A percentile compares a stretch with the other conserved stretches of the same genome.
These are phyloP conservation scores for Chelonoidis abingdonii DNA, from an alignment of 2,113 vertebrate species.

Conservation along the genomic window DNA sequence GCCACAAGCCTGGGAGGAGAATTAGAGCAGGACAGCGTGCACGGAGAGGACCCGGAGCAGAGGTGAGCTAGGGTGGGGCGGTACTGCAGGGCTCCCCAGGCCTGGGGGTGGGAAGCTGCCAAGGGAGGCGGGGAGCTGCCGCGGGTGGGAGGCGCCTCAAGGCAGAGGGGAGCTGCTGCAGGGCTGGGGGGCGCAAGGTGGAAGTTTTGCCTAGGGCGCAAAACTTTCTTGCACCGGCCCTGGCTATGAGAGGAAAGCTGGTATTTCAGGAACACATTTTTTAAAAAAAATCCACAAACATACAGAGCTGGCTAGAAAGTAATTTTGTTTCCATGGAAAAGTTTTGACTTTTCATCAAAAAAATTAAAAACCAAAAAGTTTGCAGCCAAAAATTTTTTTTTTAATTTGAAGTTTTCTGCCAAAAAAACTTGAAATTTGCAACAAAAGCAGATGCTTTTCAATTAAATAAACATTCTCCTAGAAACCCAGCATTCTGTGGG, in stretches of 20 bases:
- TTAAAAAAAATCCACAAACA: neutral
- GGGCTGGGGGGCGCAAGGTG: no score
- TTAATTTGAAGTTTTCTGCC: neutral
- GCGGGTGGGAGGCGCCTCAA: no score
- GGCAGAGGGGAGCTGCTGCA: no score
- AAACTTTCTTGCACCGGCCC: no score
- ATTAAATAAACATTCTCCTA: neutral
- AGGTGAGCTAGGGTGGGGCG: no score
- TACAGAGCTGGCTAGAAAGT: neutral
- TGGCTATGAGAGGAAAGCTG: neutral
- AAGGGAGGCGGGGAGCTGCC: no score
- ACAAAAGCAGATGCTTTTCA: fast-evolving
- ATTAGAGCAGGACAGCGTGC: no score
- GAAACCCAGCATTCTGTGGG: neutral
- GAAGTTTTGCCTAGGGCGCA: no score
- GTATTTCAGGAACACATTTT: neutral
- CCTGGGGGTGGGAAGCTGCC: no score
- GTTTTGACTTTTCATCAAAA: neutral
- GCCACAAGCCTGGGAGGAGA: no score
- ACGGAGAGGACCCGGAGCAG: no score
- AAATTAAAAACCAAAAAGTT: neutral
- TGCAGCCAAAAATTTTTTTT: neutral
- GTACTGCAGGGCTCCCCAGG: no score
- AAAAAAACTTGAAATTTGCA: neutral
- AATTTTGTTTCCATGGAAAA: neutral